A percentile compares a stretch with the other conserved stretches of the same genome.
These are phyloP conservation scores for Nasonia giraulti DNA, from an alignment of 1,140 invertebrate species.

Conservation along the genomic window DNA sequence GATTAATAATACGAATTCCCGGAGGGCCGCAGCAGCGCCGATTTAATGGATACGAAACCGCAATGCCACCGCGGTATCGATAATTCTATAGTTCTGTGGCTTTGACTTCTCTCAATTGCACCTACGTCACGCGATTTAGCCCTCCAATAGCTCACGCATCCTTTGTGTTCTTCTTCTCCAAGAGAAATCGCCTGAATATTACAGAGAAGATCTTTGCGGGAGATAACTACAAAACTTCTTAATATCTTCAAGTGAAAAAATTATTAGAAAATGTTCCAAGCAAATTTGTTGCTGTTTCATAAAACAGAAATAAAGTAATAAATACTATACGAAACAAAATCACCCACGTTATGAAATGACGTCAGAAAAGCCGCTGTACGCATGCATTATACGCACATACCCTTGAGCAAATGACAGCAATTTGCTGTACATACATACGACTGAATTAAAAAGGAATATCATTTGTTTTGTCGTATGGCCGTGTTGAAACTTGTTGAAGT, in stretches of 20 bases:
- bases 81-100: constrained; percentile 58
- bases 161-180: background rate
- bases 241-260: background rate
- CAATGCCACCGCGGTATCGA: constrained; percentile 58
- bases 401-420: constrained; percentile 16
- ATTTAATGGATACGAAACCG: constrained; percentile 60
- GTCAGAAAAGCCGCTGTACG: too few species aligned
- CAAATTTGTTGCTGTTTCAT: too few species aligned
- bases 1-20: constrained; percentile 62
- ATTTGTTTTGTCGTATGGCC: too few species aligned
- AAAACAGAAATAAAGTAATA: too few species aligned
- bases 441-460: background rate
- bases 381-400: background rate
- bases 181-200: background rate
- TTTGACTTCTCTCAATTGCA: background rate
- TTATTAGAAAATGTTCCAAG: background rate
- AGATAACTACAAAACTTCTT: background rate
- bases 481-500: background rate
- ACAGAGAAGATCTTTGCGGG: too few species aligned
- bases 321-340: too few species aligned
- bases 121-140: background rate
- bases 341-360: too few species aligned
- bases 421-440: background rate
- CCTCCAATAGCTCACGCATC: background rate
- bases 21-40: constrained; percentile 53